These are phyloP conservation scores for Meloidogyne exigua DNA, from an alignment of 1,140 invertebrate species.

Conservation along the genomic window DNA sequence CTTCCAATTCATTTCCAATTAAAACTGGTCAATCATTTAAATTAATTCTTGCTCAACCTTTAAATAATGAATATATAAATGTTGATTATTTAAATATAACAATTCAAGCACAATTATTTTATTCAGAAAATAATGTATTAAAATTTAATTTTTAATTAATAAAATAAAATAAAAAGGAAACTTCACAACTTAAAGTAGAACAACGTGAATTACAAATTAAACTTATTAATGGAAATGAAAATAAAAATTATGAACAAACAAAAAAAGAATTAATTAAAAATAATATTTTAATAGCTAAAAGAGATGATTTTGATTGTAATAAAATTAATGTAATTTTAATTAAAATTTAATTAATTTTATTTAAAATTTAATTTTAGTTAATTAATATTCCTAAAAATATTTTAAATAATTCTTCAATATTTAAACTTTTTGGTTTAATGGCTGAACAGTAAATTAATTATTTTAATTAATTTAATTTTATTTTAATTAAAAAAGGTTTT, in stretches of 20 bases:
- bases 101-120: background rate
- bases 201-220: background rate
- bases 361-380: background rate
- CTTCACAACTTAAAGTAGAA: background rate
- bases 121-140: background rate
- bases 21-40: background rate
- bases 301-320: background rate
- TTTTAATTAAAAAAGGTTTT: background rate
- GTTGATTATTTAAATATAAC: constrained; percentile 3
- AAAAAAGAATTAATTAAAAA: background rate
- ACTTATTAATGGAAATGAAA: background rate
- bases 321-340: constrained; percentile 2
- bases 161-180: too few relatives aligned
- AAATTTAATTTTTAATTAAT: too few relatives aligned
- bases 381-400: background rate
- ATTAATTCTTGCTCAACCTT: background rate
- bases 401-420: background rate
- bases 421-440: background rate
- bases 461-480: background rate
- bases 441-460: background rate
- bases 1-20: background rate
- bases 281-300: constrained; percentile 1
- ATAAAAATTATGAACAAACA: background rate
- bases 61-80: background rate
- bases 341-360: background rate